Base-by-base conservation (phyloP, 2,797 vertebrate genomes). In the Rhinophrynus dorsalis region DNA sequence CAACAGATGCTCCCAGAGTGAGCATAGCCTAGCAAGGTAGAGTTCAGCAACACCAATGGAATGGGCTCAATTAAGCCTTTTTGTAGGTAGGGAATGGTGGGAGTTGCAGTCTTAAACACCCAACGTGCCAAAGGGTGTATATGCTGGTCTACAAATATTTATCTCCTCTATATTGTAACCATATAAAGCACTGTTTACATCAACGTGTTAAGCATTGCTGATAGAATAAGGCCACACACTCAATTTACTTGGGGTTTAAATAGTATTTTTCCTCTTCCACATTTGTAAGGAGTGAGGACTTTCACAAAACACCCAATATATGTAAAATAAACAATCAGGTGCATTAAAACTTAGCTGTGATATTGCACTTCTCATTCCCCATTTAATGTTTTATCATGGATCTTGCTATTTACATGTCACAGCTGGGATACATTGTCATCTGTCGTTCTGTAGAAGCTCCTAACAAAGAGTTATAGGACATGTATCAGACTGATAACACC, bases 401-500 rank as follows among this genome's bases (percentile, higher is more conserved):
- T 69, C 52, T 75, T 50, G 29, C 62, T 37, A 2, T 79, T 74
- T 67, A 18, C 0, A 26, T 59, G 74, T 67, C 80, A 78, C 1
- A 55, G 69, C 33, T 35, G 66, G 48, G 74, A 75, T 67, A 74
- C 74, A 74, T 75, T 82, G 80, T 80, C 81, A 76, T 77, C 80
- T 78, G 61, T 44, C 64, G 38, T 80, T 66, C 74, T 51, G 51
- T 58, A 12, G 40, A 63, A 79, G 78, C 82, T 66, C 77, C 78
- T 85, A 77, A 79, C 29, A 29, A 79, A 74, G 70, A 75, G 66
- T 54, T 79, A 76, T 80, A 79, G 75, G 68, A 76, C 58, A 74
- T 79, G 78, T 77, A 84, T 81, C 55, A 76, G 78, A 76, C 77
- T 87, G 83, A 87, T 83, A 85, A 80, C 69, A 80, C 62, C 64